Base-by-base conservation (phyloP, 1,140 invertebrate genomes). In the Cyrtorhinus lividipennis region DNA sequence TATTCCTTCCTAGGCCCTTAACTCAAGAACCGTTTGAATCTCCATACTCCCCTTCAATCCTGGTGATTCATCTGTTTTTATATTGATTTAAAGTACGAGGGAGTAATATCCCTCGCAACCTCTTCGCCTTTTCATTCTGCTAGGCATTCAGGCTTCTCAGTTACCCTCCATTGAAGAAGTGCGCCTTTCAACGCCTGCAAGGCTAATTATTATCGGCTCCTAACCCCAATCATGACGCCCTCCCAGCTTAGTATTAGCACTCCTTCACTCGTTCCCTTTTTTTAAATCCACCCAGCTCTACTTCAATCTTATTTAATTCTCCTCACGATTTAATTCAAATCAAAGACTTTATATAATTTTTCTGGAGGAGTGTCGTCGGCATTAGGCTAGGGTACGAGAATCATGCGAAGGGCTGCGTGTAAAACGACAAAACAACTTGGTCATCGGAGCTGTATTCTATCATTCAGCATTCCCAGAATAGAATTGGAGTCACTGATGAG, bases 261-360 rank as follows among this genome's bases (percentile, higher is more conserved):
- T 38, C 30, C 30, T 5, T 15, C 30, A 15, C 5, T 46, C 61
- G 58, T 66, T 53, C 48, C 18, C 44, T 63, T 57, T 65, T 45
- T 65, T 24, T 24, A 56, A 18, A 20, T 8, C 57, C 25, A 8
- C 18, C 24, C 13, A 2, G 15, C 23, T 15, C 13, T 13, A 22
- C 57, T 8, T 25, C 2, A 59, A 59, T 15, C 23, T 25, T 25
- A 59, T 25, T 25, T 25, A 59, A 59, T 27, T 59, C 23, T 20
- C 25, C 12, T 59, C 18, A 20, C 25, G 23, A 23, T 27, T 24
- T 24, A 59, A 25, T 24, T 18, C 13, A 23, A 59, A 24, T 59
- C 57, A 24, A 59, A 25, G 5, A 8, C 12, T 27, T 13, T 5
- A 56, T n/a, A n/a, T n/a, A n/a, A n/a, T n/a, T n/a, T n/a, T n/a